Percentiles rank a stretch among this genome's conserved stretches.
Evolutionary conservation across 2,113 vertebrate species (phyloP).

Genomic region (Morone saxatilis): DNA sequence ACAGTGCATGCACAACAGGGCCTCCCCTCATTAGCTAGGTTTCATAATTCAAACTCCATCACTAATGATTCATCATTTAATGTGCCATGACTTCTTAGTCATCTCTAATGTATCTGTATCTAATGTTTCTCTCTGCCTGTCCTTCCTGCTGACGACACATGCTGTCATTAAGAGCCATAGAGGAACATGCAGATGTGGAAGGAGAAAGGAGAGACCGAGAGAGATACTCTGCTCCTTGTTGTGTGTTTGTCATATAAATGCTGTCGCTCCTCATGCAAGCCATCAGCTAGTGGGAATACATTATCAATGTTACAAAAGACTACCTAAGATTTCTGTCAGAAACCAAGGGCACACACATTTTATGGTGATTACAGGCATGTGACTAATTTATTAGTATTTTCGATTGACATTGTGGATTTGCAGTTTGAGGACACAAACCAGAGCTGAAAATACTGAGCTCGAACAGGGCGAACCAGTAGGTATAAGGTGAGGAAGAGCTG

Average conservation of each 20-base stretch:
- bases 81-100: background rate
- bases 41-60: slow-evolving; percentile 1
- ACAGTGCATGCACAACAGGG: background rate
- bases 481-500: background rate
- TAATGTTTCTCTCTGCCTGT: background rate
- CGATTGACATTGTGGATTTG: background rate
- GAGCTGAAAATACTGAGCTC: background rate
- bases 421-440: background rate
- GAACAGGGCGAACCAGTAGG: background rate
- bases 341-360: background rate
- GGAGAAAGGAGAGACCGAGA: background rate
- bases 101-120: too few relatives aligned
- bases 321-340: background rate
- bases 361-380: background rate
- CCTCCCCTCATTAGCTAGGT: background rate
- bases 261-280: background rate
- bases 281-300: background rate
- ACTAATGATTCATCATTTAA: slow-evolving; percentile 17
- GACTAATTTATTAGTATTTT: background rate
- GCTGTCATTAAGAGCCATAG: background rate
- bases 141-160: slow-evolving; percentile 13
- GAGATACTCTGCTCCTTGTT: background rate
- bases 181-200: background rate
- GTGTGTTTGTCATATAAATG: slow-evolving; percentile 20
- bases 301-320: background rate